Evolutionary conservation across 2,113 vertebrate genomes (phyloP), one percentile per base, ranked within the genome.

Genomic region (Cyanoderma ruficeps): DNA sequence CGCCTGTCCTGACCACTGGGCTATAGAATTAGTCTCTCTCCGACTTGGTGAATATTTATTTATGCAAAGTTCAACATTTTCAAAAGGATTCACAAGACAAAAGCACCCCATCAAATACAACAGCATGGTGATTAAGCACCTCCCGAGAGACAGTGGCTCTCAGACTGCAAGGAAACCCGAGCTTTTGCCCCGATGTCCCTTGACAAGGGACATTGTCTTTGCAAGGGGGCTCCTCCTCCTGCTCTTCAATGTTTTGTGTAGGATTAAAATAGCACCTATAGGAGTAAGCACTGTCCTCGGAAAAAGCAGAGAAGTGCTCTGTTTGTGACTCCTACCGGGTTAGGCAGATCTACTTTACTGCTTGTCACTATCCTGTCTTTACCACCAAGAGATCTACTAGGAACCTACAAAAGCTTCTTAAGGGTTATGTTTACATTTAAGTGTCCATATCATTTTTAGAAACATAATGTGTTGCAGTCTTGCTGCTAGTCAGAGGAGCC

Each of bases 1-100:
- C 60, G 81, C 72, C 69, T 60, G 57, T 71, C 75, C 74, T 41
- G 79, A 49, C 33, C 55, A 47, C 22, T 23, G 67, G 50, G 70
- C 68, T 86, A 69, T 16, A 88, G 49, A 93, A 90, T 86, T 79
- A 76, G 50, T 69, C 44, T 78, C 61, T 68, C 50, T 52, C 61
- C 17, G 67, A 87, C 57, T 23, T 33, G 9, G 82, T 93, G 84
- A 96, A 85, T 97, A 97, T 93, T 93, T 95, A 96, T 97, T 86
- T 97, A 97, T 95, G 94, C 83, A 96, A 95, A 97, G 90, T 93
- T 65, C 78, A 72, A 77, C 50, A 86, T 92, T 92, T 88, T 90
- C 63, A 77, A 80, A 91, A 93, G 68, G 92, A 90, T 55, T 86
- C 44, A 23, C 31, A 83, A 90, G 65, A 85, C 81, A 96, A 91